Evolutionary conservation across 2,888 invertebrate species (phyloP), one percentile per base, ranked within the genome.

Genomic region (Asteroscopus sphinx): DNA sequence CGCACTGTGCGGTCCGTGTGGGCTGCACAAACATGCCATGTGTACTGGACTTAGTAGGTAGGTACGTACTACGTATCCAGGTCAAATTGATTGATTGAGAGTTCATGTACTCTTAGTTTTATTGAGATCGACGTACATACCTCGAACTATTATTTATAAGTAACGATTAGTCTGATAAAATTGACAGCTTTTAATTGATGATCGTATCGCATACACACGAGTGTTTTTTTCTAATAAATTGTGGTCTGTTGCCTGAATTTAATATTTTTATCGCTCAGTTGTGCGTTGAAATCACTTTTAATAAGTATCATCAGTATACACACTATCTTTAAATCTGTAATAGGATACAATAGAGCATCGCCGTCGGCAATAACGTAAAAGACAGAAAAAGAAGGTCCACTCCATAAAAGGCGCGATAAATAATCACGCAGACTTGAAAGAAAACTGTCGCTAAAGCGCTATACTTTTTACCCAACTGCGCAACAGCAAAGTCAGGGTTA

Each of bases 51-150:
- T 25, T 15, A 9, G 16, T 15, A 9, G 16, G 16, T 17, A 2
- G 26, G 40, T 15, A 15, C 30, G 28, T 8, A 32, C 15, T 17
- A n/a, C n/a, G n/a, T n/a, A 64, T 44, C 21, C 66, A 44, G 66
- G 66, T 66, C 64, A 64, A 44, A 15, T 51, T 59, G 52, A 65
- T 66, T 53, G 66, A 65, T 64, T 58, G 47, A 52, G 44, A 64
- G 57, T 57, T 48, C 42, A 36, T 48, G 37, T 39, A 62, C 57
- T 44, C n/a, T 36, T 32, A 32, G 41, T 26, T 41, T 36, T 46
- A 61, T 61, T 55, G 41, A 41, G 47, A 41, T 42, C 41, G 41
- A 61, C 46, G 4, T 21, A 21, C 4, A 6, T 21, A 21, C 4
- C 21, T 21, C 6, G 21, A 21, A 21, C 21, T 37, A 53, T 40